Evolutionary conservation across 2,113 vertebrate genomes (phyloP).

Genomic region (Camelus dromedarius): DNA sequence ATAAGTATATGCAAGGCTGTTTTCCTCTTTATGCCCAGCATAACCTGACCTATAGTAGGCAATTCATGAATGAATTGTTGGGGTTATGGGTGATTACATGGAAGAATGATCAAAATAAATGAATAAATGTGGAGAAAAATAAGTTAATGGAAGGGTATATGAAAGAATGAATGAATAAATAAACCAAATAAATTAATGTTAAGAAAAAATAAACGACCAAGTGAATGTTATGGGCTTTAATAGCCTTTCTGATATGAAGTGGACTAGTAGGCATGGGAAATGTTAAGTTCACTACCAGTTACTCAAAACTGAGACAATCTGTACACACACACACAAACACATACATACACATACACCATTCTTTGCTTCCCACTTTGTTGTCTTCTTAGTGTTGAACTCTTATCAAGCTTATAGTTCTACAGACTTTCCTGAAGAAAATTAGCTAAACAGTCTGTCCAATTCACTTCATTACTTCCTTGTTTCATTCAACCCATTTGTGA

Average conservation of each 20-base stretch:
- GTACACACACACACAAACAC: not conserved
- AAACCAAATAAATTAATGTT: not conserved
- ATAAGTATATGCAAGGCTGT: not conserved
- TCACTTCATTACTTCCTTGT: not conserved
- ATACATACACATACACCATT: not conserved
- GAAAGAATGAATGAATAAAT: not conserved
- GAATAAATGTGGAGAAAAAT: not conserved
- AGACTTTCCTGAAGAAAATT: not conserved
- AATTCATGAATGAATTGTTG: not conserved
- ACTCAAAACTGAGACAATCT: not conserved
- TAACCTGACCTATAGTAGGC: not conserved
- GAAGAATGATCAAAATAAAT: not conserved
- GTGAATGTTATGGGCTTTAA: not conserved
- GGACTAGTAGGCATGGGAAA: not conserved
- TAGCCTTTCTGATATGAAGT: not conserved
- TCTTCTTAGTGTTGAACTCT: not conserved
- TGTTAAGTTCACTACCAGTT: not conserved
- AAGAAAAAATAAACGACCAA: not conserved
- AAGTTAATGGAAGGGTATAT: not conserved
- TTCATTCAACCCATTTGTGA: not conserved
- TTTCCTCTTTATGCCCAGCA: not conserved
- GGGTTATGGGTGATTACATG: too few species aligned
- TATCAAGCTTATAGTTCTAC: not conserved
- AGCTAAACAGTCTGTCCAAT: not conserved
- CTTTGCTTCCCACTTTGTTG: not conserved